These are phyloP conservation scores for Gandaritis pyraliata DNA, from an alignment of 2,888 invertebrate species.

Conservation along the genomic window DNA sequence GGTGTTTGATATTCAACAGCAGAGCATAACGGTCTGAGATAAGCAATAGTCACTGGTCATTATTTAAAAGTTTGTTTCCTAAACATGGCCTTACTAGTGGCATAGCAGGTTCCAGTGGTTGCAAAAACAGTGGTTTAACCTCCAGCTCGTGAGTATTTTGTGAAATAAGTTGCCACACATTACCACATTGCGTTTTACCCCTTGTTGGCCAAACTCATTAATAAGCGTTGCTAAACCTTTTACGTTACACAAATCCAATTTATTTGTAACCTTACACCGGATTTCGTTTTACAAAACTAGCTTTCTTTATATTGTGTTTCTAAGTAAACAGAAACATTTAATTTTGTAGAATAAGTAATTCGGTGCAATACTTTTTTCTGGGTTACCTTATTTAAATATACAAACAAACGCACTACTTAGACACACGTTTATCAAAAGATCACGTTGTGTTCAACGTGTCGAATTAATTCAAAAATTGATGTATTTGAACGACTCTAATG, in stretches of 20 bases:
- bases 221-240: constrained; percentile 71
- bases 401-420: constrained; percentile 13
- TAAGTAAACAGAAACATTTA: background rate
- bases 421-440: constrained; percentile 44
- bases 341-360: background rate
- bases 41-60: too few species aligned
- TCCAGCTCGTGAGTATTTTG: constrained; percentile 73
- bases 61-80: background rate
- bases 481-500: constrained; percentile 32
- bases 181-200: constrained; percentile 60
- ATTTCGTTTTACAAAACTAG: constrained; percentile 66
- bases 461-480: constrained; percentile 8
- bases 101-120: constrained; percentile 61
- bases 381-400: constrained; percentile 4
- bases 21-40: too few species aligned
- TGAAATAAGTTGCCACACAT: constrained; percentile 55
- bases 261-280: constrained; percentile 60
- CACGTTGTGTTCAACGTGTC: constrained; percentile 59
- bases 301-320: constrained; percentile 48
- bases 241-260: constrained; percentile 60
- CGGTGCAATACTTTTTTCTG: background rate
- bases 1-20: too few species aligned
- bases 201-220: constrained; percentile 71
- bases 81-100: background rate
- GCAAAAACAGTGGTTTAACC: constrained; percentile 75